Conservation (phyloP, 23 tunicate genomes). For the Trididemnum nubilum region DNA sequence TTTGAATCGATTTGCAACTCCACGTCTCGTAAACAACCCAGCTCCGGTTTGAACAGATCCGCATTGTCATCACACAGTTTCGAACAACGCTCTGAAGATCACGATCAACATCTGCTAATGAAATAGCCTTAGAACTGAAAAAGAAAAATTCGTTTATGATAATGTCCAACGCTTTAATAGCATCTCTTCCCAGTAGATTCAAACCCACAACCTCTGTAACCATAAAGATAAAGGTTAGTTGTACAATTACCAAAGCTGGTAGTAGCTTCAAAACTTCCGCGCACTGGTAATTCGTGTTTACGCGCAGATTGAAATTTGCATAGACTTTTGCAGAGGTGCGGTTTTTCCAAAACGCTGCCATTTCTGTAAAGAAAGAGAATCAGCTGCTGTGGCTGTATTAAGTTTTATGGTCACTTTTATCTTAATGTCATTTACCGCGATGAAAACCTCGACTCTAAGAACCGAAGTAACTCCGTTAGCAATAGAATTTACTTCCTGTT, state of each 20-base stretch:
- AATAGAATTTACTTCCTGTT: neutral
- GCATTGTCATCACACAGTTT: neutral
- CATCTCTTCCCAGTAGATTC: neutral
- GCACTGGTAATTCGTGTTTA: neutral
- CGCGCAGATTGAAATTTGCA: neutral
- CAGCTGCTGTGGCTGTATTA: neutral
- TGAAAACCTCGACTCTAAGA: neutral
- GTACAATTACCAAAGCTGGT: neutral
- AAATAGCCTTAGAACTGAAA: neutral
- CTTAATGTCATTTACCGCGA: neutral
- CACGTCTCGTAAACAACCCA: conserved; percentile 3
- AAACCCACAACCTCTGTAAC: neutral
- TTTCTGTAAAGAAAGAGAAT: neutral
- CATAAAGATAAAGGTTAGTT: neutral
- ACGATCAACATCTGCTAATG: neutral
- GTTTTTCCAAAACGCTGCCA: neutral
- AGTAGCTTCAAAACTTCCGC: neutral
- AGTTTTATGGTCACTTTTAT: neutral
- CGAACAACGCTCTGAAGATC: neutral
- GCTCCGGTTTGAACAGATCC: neutral
- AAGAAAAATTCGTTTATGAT: neutral
- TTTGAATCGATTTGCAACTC: conserved; percentile 8
- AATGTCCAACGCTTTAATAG: neutral
- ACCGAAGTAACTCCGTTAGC: neutral
- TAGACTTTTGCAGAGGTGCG: neutral